phyloP scores from a whole-genome alignment of 2,797 vertebrate genomes.

The Anguilla anguilla region DNA sequence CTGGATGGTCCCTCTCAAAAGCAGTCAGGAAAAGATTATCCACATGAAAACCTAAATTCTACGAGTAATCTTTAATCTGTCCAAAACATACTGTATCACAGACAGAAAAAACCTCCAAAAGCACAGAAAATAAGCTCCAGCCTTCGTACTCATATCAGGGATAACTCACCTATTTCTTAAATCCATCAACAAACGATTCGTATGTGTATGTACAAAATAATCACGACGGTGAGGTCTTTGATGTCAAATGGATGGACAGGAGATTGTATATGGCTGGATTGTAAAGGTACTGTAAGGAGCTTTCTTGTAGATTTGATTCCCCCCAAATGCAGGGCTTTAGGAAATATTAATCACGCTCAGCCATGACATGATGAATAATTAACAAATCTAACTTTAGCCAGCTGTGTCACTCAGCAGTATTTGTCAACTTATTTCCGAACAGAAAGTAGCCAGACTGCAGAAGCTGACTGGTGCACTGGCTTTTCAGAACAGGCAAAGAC shows the following conservation, averaged over 20 bases:
- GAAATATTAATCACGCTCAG: constrained; percentile 47
- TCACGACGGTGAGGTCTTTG: neutral
- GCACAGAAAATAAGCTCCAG: neutral
- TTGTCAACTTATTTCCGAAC: constrained; percentile 39
- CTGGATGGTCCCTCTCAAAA: constrained; percentile 13
- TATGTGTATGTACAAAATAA: neutral
- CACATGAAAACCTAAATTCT: neutral
- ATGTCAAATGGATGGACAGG: constrained; percentile 34
- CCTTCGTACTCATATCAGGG: constrained; percentile 1
- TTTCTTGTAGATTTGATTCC: constrained; percentile 50
- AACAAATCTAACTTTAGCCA: constrained; percentile 20
- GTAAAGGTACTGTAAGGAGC: constrained; percentile 46
- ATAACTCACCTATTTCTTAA: neutral
- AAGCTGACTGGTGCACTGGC: constrained; percentile 13
- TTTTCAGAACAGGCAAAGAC: constrained; percentile 19
- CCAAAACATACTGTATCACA: neutral
- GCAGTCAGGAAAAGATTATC: constrained; percentile 22
- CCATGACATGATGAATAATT: constrained; percentile 50
- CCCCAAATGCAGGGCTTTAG: constrained; percentile 28
- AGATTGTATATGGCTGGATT: constrained; percentile 43
- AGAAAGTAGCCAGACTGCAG: constrained; percentile 31
- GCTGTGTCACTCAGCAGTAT: constrained; percentile 38
- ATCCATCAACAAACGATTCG: neutral
- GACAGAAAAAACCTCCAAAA: neutral
- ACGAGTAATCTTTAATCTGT: constrained; percentile 25